Evolutionary conservation across 2,797 vertebrate genomes (phyloP), one percentile per base, ranked within the genome.

Genomic region (Myripristis jacobus): DNA sequence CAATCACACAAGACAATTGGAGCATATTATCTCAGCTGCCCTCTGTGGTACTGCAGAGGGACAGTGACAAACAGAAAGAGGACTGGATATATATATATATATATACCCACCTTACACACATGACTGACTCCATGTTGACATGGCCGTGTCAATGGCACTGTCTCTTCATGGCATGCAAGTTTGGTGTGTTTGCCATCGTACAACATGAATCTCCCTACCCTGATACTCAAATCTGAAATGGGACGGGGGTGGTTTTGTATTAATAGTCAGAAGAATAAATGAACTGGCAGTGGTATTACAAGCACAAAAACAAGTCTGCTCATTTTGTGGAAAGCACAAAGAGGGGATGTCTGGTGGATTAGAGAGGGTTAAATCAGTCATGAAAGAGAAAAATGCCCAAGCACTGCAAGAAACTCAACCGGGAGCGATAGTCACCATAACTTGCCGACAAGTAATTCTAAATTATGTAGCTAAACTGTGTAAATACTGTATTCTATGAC

Each of bases 21-120:
- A 70, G 67, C 73, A 70, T 85, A 84, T 90, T 89, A 83, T 92
- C 82, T 80, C 83, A 89, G 89, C 86, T 87, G 85, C 86, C 78
- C 79, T 79, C 66, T 80, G 73, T 66, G 77, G 86, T 83, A 54
- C 79, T 80, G 72, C 80, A 72, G 61, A 83, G 53, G 65, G 76
- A 81, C 75, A 71, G 81, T 57, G 58, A 73, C 71, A 73, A 77
- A 79, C 69, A 44, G 74, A 55, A 75, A 53, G 71, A 73, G 70
- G 77, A 84, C 69, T 67, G 73, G 71, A 83, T 66, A 57, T 69
- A 76, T 22, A 31, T 19, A n/a, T 29, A 41, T 16, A 43, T 43
- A 38, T 51, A 43, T 53, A 58, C 3, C 66, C 59, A 66, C 57
- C 25, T 16, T 57, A 65, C 24, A 73, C 64, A 80, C 63, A 65